Base-by-base conservation (phyloP, 2,113 vertebrate genomes). In the Oryzias woworae region DNA sequence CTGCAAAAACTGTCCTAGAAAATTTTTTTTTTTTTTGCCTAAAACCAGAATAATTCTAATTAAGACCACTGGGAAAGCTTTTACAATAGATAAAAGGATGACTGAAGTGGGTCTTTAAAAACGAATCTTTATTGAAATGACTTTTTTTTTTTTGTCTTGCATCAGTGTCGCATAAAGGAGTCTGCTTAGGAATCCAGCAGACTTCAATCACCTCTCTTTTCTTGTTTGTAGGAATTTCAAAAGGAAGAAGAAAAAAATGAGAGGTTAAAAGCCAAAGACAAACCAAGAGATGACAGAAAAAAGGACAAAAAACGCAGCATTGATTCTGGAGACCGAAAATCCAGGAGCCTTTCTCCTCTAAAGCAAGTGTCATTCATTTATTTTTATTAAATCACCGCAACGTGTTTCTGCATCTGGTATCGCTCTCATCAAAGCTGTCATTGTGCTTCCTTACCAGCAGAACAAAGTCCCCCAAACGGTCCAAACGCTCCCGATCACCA, bases 401-500 rank as follows among this genome's bases (percentile, higher is more conserved):
- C 12, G 2, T 20, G 47, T 48, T 48, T 7, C 6, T 17, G n/a
- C 47, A 10, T 36, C 20, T 47, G 45, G 44, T n/a, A n/a, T 4
- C 4, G 4, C 7, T 18, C 2, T 48, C 12, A 10, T 48, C n/a
- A 20, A 12, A n/a, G 2, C 16, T 47, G 45, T 18, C 31, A 7
- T 7, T 57, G 17, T 63, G 66, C 17, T 47, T 4, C 5, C 3
- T 2, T 5, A 58, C 52, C 7, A 53, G 51, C 73, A 93, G 92
- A 77, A 82, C 80, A 14, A 86, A 71, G 71, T 92, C 92, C 51
- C 91, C 92, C 5, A 90, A 90, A 61, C 67, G 75, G 75, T 91
- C 89, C 45, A 93, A 91, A 73, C 89, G 89, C n/a, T 93, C 92
- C 44, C 81, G 71, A 17, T 92, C 92, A 2, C 89, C 88, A 18